Conservation (phyloP, 2,113 vertebrate genomes). For the Eupsittula cactorum region DNA sequence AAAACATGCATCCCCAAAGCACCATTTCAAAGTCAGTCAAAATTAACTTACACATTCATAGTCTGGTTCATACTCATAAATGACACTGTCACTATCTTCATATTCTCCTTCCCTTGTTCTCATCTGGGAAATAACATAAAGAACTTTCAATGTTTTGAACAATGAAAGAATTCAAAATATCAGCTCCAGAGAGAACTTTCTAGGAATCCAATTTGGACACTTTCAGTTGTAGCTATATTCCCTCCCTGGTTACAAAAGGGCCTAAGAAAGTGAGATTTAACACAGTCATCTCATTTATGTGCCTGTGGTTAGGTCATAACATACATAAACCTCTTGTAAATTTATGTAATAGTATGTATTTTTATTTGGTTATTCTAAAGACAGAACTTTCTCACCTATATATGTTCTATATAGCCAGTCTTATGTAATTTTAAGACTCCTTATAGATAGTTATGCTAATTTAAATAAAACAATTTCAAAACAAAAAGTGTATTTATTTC, state of each 20-base stretch:
- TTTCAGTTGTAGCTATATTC: background rate
- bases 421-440: background rate
- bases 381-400: background rate
- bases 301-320: background rate
- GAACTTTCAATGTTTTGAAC: background rate
- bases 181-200: background rate
- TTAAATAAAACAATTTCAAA: background rate
- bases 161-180: background rate
- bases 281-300: background rate
- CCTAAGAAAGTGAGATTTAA: background rate
- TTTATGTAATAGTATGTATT: background rate
- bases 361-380: background rate
- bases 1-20: background rate
- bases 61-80: constrained; percentile 71
- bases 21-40: background rate
- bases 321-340: background rate
- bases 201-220: background rate
- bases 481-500: background rate
- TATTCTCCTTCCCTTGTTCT: constrained; percentile 49
- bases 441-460: background rate
- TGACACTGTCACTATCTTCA: constrained; percentile 41
- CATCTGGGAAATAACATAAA: constrained; percentile 58
- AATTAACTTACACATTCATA: constrained; percentile 64
- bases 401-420: background rate
- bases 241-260: background rate